A percentile compares a stretch with the other conserved stretches of the same genome.
Conservation (phyloP, 1,140 invertebrate genomes). For the Heliothis subflexa region DNA sequence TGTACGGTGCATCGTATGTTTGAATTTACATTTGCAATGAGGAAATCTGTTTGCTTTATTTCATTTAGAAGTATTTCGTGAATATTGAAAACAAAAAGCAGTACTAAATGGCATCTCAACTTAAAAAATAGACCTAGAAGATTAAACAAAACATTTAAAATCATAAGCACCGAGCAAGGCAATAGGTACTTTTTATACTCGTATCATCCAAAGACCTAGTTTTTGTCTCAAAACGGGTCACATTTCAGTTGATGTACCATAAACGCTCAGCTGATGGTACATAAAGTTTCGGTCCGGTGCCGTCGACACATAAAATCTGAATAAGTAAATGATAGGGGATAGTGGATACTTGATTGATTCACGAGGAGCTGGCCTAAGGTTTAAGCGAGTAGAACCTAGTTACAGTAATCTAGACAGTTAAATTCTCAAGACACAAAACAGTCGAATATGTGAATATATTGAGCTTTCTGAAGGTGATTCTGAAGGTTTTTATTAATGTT, state of each 20-base stretch:
- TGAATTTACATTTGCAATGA: background rate
- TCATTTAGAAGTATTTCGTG: too few species aligned
- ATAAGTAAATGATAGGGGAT: conserved; percentile 67
- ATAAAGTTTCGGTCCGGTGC: conserved; percentile 57
- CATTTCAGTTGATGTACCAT: conserved; percentile 41
- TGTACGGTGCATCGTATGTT: conserved; percentile 20
- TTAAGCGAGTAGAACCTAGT: background rate
- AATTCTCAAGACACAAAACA: background rate
- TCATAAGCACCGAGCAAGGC: background rate
- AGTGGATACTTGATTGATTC: conserved; percentile 66
- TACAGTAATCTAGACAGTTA: too few species aligned
- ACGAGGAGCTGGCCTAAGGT: conserved; percentile 45
- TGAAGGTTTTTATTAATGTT: too few species aligned
- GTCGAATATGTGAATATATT: too few species aligned
- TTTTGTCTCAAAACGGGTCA: conserved; percentile 45
- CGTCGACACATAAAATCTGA: conserved; percentile 61
- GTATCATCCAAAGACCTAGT: conserved; percentile 14
- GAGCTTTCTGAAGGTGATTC: too few species aligned
- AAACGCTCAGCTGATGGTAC: conserved; percentile 53
- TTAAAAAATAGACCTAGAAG: background rate
- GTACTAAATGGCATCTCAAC: background rate
- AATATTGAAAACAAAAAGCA: too few species aligned
- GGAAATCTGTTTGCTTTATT: background rate
- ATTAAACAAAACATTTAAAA: background rate
- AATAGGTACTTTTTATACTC: conserved; percentile 27